These are phyloP conservation scores for Leptosomus discolor DNA, from an alignment of 2,113 vertebrate species.

Conservation along the genomic window DNA sequence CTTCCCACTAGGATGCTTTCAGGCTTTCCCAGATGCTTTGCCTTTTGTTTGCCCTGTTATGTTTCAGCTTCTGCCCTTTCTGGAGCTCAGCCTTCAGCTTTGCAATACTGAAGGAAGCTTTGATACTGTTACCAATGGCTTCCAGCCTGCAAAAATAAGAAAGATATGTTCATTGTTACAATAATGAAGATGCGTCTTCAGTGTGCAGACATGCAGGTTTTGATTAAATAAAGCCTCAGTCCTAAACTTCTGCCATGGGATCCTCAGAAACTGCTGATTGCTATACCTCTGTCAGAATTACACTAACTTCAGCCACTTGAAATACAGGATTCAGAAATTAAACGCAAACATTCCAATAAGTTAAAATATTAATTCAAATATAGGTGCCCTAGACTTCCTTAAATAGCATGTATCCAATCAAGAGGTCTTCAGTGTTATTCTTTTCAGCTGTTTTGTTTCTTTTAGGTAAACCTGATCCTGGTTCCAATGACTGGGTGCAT, in stretches of 20 bases:
- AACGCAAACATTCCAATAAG: neutral
- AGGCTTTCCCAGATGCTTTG: slow-evolving; percentile 24
- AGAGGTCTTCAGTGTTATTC: neutral
- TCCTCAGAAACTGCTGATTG: neutral
- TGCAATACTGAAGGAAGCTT: slow-evolving; percentile 64
- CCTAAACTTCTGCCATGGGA: neutral
- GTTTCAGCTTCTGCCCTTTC: slow-evolving; percentile 55
- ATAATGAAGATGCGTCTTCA: neutral
- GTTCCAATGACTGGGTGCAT: neutral
- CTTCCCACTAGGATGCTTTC: slow-evolving; percentile 55
- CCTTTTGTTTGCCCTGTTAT: slow-evolving; percentile 70
- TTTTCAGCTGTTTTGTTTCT: neutral
- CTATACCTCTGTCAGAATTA: neutral
- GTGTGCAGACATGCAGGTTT: neutral
- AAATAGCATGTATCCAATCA: neutral
- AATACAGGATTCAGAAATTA: neutral
- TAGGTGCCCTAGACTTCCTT: neutral
- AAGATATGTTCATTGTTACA: neutral
- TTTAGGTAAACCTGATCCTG: neutral
- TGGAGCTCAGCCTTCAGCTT: slow-evolving; percentile 69
- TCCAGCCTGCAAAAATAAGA: slow-evolving; percentile 69
- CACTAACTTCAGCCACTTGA: neutral
- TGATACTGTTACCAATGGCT: slow-evolving; percentile 73
- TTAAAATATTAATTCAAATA: neutral
- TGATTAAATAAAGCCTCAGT: neutral